Percentiles rank a stretch among this genome's conserved stretches.
Evolutionary conservation across 2,888 invertebrate species (phyloP).

Genomic region (Macrosiphum euphorbiae): DNA sequence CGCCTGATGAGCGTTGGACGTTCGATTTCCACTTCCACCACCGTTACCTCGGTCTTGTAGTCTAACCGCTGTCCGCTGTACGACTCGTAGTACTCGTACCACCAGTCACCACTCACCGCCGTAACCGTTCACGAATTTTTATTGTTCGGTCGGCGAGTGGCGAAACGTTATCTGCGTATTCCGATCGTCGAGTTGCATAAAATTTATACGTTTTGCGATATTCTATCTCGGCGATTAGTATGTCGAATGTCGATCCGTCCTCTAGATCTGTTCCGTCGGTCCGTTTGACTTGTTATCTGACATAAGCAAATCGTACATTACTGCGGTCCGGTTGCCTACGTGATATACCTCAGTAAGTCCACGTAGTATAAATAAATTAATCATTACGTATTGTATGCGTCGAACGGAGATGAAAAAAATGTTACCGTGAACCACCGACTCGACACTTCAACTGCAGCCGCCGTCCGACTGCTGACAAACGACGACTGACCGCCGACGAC

Average conservation of each 20-base stretch:
- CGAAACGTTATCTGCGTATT: conserved; percentile 26
- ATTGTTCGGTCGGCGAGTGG: background rate
- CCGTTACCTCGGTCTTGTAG: background rate
- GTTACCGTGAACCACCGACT: conserved; percentile 22
- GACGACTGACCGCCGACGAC: background rate
- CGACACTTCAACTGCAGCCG: background rate
- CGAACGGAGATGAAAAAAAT: conserved; percentile 18
- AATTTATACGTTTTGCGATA: background rate
- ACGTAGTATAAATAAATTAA: background rate
- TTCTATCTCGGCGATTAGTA: background rate
- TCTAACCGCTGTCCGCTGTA: no score
- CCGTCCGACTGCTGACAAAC: no score
- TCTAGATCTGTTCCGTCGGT: background rate
- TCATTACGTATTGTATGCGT: background rate
- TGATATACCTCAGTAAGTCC: background rate
- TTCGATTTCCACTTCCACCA: background rate
- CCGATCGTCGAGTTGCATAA: background rate
- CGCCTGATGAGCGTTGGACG: background rate
- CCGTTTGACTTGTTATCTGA: background rate
- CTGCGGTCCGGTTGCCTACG: background rate
- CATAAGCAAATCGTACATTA: background rate
- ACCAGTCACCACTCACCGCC: background rate
- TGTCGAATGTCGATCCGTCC: background rate
- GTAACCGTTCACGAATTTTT: background rate
- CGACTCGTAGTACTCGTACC: background rate